Base-by-base conservation (phyloP, 2,888 invertebrate genomes). In the Philhelius pedissequus region DNA sequence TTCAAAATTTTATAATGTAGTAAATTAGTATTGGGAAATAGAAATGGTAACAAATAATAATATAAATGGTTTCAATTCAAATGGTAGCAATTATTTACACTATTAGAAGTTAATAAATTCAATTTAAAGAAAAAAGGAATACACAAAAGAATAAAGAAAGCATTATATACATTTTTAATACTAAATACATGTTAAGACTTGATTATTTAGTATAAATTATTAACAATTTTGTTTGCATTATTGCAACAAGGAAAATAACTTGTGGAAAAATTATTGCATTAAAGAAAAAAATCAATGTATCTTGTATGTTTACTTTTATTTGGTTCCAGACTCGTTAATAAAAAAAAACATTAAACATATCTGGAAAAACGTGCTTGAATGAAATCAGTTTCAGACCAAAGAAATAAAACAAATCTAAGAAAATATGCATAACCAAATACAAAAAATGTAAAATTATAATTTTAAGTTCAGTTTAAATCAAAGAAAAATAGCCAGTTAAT, bases 401-500 rank as follows among this genome's bases (percentile, higher is more conserved):
- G 30, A 56, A 50, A 32, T 40, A n/a, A 11, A 50, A 50, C 8
- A 27, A 4, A 38, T 4, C 1, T 5, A 38, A n/a, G 4, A 25
- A 25, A 71, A 54, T 13, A 27, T 32, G 13, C 4, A 43, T 43
- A 52, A 48, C 32, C 40, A 54, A 66, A 62, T 50, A 52, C 15
- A 18, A 35, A 15, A 54, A 52, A 38, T 9, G 11, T 1, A 30
- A 30, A 30, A 30, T 30, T 7, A 43, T 30, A 43, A 18, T 15
- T 38, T 73, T 32, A 66, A 82, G 60, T 50, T 4, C 48, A 69
- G 30, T 27, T 32, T 54, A 6, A 54, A 68, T 70, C 74, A 75
- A 81, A 64, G 60, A 73, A 56, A 35, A 68, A 60, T 60, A 82
- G 82, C 73, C 82, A 82, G 82, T 73, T 20, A 7, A 74, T 20